phyloP scores from a whole-genome alignment of 2,888 invertebrate species.

The Panopea generosa region DNA sequence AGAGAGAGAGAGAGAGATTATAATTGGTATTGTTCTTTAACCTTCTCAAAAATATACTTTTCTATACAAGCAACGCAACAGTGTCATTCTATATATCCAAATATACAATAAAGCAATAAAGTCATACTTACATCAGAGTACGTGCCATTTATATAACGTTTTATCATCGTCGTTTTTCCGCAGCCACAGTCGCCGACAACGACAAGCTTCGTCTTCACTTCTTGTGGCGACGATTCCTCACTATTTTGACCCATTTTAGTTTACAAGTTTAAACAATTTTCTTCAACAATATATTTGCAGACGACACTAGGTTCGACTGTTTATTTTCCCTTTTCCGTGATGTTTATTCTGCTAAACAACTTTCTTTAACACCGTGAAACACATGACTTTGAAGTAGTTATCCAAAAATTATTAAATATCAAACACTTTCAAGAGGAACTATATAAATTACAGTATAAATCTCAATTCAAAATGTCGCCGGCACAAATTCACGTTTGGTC shows the following conservation, averaged over 20 bases:
- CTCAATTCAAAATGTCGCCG: too few relatives aligned
- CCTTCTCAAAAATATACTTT: too few relatives aligned
- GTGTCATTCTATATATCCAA: too few relatives aligned
- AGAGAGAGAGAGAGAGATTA: too few relatives aligned
- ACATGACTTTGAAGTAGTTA: background rate
- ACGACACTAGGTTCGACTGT: background rate
- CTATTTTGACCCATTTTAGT: constrained; percentile 37
- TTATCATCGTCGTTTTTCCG: constrained; percentile 89
- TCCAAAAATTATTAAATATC: too few relatives aligned
- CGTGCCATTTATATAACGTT: constrained; percentile 79
- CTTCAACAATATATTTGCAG: background rate
- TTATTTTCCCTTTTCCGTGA: background rate
- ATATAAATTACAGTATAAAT: too few relatives aligned
- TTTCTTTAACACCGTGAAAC: background rate
- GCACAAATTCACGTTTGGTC: too few relatives aligned
- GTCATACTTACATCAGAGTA: constrained; percentile 54
- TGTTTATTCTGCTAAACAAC: background rate
- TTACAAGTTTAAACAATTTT: background rate
- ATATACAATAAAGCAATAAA: too few relatives aligned
- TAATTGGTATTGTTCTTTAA: too few relatives aligned
- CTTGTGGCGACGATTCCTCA: constrained; percentile 17
- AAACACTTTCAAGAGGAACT: too few relatives aligned
- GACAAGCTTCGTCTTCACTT: constrained; percentile 87
- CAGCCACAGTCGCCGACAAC: constrained; percentile 89
- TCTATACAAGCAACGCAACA: too few relatives aligned